A percentile compares a stretch with the other conserved stretches of the same genome.
Evolutionary conservation across 2,888 invertebrate genomes (phyloP).

Genomic region (Lomographa bimaculata): DNA sequence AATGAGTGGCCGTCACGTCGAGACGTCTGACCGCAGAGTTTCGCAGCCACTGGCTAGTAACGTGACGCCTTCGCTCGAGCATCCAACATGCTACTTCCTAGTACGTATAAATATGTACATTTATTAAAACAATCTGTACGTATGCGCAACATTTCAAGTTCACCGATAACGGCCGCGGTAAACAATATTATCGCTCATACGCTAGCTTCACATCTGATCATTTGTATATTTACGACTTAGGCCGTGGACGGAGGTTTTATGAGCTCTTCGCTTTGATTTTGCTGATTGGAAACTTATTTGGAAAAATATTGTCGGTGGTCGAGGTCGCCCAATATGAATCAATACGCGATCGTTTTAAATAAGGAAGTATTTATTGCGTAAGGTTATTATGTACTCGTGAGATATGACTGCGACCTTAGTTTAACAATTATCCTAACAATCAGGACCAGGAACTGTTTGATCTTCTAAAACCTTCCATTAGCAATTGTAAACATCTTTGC

Average conservation of each 20-base stretch:
- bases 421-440: slow-evolving; percentile 26
- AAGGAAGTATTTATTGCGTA: slow-evolving; percentile 33
- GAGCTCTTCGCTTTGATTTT: slow-evolving; percentile 35
- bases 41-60: slow-evolving; percentile 36
- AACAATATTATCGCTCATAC: slow-evolving; percentile 59
- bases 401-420: slow-evolving; percentile 27
- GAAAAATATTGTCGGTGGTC: slow-evolving; percentile 27
- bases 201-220: slow-evolving; percentile 44
- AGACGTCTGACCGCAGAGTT: slow-evolving; percentile 35
- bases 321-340: slow-evolving; percentile 32
- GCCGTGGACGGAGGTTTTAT: slow-evolving; percentile 39
- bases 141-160: slow-evolving; percentile 67
- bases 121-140: slow-evolving; percentile 62
- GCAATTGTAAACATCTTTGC: slow-evolving; percentile 11
- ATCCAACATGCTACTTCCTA: slow-evolving; percentile 60
- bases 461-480: slow-evolving; percentile 13
- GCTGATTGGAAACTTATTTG: slow-evolving; percentile 33
- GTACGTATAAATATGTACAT: slow-evolving; percentile 56
- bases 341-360: slow-evolving; percentile 26
- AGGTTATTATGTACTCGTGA: slow-evolving; percentile 23
- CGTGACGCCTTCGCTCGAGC: slow-evolving; percentile 50
- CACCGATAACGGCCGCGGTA: slow-evolving; percentile 63
- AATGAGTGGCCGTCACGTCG: slow-evolving; percentile 41
- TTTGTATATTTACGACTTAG: slow-evolving; percentile 40
- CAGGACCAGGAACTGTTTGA: slow-evolving; percentile 23